Evolutionary conservation across 92 coral and sea anemone genomes (phyloP), one percentile per base, ranked within the genome.

Genomic region (Pocillopora grandis): DNA sequence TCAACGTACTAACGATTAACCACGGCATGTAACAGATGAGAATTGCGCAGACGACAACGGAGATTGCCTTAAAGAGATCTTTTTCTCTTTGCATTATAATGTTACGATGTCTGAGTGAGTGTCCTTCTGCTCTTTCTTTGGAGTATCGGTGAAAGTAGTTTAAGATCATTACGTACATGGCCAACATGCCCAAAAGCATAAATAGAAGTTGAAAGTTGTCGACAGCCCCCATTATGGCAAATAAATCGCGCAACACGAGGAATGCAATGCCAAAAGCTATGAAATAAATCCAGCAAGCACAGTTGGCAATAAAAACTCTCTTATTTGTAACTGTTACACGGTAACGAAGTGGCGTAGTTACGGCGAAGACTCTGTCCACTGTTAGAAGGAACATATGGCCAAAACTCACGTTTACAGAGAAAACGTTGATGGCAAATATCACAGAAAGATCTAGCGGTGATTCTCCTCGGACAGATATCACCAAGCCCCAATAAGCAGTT

Each of bases 1-100:
- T 70, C 12, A 81, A 36, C 60, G 70, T 12, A 10, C 70, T 77
- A 35, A 81, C 85, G 21, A 70, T 71, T 12, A 71, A 81, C 77
- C 77, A 81, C n/a, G 85, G 85, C 77, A 81, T 58, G 62, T 33
- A 81, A 33, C 85, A 81, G 16, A 81, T 19, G 48, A 81, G 85
- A 70, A 81, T 71, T 70, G 77, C 77, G 58, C 59, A 58, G 15
- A 81, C 37, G n/a, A 71, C 77, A 10, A 71, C 20, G 3, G 14
- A 37, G 21, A 81, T 81, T 12, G 77, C 85, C 63, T 81, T 81
- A 58, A 35, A 58, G 52, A 81, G 77, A 17, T 42, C 71, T 17
- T 20, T 58, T 70, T 81, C 76, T 48, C 85, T 70, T 59, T 81
- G 69, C 20, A 81, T 76, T 18, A 59, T 61, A 2, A 81, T 13